Evolutionary conservation across 2,888 invertebrate genomes (phyloP), one percentile per base, ranked within the genome.

Genomic region (Spatulosminthurus flaviceps): DNA sequence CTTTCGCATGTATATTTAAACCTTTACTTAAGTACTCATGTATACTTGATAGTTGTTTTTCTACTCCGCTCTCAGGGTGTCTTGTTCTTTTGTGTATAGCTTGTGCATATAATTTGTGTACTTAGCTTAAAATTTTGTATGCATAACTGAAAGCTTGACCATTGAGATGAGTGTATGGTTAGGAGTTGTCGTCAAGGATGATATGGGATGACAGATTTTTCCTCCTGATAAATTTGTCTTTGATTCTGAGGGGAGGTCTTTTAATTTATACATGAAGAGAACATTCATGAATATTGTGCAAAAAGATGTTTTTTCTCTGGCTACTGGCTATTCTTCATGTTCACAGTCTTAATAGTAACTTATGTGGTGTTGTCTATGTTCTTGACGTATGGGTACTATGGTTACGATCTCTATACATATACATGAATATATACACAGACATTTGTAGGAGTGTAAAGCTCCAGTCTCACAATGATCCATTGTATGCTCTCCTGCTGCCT

Each of bases 211-310:
- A 73, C 73, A 73, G 73, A 73, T 73, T 51, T 60, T n/a, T 73
- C 60, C 26, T 28, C 24, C 22, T 73, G 60, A 73, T 51, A 73
- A 73, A 73, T 73, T 73, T 73, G 73, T 73, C 71, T 71, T 71
- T 26, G 29, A 13, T 42, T 71, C 71, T 21, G n/a, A 42, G 42
- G 71, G 71, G n/a, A 42, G 41, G n/a, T n/a, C 34, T 34, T 71
- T 42, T 71, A 71, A 71, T 71, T 71, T 71, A 71, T 71, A 71
- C 51, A 51, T 51, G 43, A 21, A 29, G 42, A 22, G 9, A 2
- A 51, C 51, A 51, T 41, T 71, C 21, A 71, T 22, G 29, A 16
- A 34, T 71, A 11, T 42, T 71, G 41, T 71, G 71, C 71, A 71
- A 41, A n/a, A 71, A 71, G 42, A 42, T 71, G n/a, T 71, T 24